Evolutionary conservation across 2,888 invertebrate species (phyloP), one percentile per base, ranked within the genome.

Genomic region (Agonopterix arenella): DNA sequence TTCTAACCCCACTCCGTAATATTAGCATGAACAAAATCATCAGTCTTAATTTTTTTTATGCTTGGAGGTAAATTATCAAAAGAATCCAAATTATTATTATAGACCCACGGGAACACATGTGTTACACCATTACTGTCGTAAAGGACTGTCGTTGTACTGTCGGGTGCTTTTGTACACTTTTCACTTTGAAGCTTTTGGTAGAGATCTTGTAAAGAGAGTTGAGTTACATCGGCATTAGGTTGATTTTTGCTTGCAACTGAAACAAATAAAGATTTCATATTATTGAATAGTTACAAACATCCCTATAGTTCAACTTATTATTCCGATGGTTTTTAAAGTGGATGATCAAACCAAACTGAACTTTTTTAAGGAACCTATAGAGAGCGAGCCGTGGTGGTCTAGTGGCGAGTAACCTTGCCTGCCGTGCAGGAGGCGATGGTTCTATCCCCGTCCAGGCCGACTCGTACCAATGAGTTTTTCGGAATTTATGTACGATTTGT

Each of bases 41-140:
- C 88, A 0, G 90, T 72, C 45, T 80, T 89, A 28, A 93, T 74
- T 56, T 89, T 91, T 59, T 82, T 89, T 9, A 93, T 59, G 45
- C 93, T 93, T 0, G 91, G 92, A 11, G 93, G 93, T 52, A 93
- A 69, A 48, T 60, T 62, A 3, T 69, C 65, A 55, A 84, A 83
- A 48, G 70, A 74, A 45, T 90, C 90, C 45, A 92, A 74, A 42
- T 67, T 57, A 4, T 75, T 62, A 40, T 92, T 91, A 58, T 90
- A 90, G 7, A 68, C 82, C 93, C 93, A 93, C 1, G 89, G 86
- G 1, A 90, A 78, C 2, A 81, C 63, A 53, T 90, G 80, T 0
- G 80, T 79, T 3, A 86, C 62, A 1, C 84, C 81, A 46, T 78
- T 74, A 18, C 64, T 66, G 55, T 85, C 85, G 40, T 73, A 76